Evolutionary conservation across 2,797 vertebrate genomes (phyloP).

Genomic region (Malurus leucopterus): DNA sequence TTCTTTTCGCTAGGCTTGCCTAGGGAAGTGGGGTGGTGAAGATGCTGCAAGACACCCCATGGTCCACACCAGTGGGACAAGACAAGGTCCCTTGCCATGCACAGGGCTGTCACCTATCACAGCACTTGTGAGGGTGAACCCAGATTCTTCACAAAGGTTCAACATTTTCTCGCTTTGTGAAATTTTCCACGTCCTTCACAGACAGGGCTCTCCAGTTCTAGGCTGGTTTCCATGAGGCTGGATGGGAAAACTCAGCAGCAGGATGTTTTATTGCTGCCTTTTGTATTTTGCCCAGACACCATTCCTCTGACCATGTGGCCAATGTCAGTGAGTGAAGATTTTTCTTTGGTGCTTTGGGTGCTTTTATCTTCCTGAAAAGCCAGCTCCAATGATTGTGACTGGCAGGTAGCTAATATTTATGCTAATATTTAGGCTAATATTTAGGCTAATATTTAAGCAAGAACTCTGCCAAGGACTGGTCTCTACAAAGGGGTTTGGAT

Average conservation of each 20-base stretch:
- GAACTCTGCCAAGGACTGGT: rapidly evolving
- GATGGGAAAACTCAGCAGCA: neutral
- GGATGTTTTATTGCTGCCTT: constrained; percentile 33
- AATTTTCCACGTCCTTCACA: constrained; percentile 5
- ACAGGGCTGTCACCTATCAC: rapidly evolving
- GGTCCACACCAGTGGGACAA: rapidly evolving
- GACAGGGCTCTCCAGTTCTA: neutral
- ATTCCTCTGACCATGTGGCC: constrained; percentile 7
- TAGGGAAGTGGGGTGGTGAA: neutral
- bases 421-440: neutral
- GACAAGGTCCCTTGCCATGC: rapidly evolving
- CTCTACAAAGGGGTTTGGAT: neutral
- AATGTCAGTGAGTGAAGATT: neutral
- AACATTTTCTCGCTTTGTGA: neutral
- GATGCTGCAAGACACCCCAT: neutral
- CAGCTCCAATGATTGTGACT: neutral
- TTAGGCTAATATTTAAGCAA: neutral
- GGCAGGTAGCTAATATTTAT: neutral
- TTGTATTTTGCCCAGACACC: constrained; percentile 19
- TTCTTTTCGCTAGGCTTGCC: neutral
- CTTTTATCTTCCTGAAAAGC: constrained; percentile 29
- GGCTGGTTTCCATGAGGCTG: constrained; percentile 9
- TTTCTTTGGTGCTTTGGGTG: neutral
- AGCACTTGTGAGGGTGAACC: rapidly evolving
- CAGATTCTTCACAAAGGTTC: neutral